Percentiles rank a stretch among this genome's conserved stretches.
Evolutionary conservation across 2,888 invertebrate genomes (phyloP).

Genomic region (Abrostola tripartita): DNA sequence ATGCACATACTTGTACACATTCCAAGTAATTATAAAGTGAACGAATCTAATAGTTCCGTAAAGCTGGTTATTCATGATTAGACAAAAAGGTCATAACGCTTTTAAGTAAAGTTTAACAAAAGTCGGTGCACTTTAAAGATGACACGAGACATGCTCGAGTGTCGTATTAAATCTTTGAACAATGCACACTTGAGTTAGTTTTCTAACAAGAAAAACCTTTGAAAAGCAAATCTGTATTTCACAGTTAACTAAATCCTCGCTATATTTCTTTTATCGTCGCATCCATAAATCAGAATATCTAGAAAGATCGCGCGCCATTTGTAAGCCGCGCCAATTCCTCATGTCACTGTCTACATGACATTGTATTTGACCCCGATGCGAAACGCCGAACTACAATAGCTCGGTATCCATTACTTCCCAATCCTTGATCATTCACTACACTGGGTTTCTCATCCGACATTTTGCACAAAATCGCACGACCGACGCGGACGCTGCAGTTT

Average conservation of each 20-base stretch:
- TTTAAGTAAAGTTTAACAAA: slow-evolving; percentile 26
- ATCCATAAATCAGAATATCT: slow-evolving; percentile 9
- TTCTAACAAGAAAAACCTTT: too few species aligned
- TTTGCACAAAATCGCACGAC: slow-evolving; percentile 38
- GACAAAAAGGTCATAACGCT: slow-evolving; percentile 38
- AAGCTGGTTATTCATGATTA: slow-evolving; percentile 22
- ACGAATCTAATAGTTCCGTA: slow-evolving; percentile 2
- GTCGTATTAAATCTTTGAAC: slow-evolving; percentile 4
- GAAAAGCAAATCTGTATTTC: background rate
- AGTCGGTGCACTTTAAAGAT: slow-evolving; percentile 27
- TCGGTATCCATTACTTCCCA: slow-evolving; percentile 42
- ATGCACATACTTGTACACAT: background rate
- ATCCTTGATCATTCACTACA: slow-evolving; percentile 47
- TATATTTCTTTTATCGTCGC: slow-evolving; percentile 2
- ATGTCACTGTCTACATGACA: slow-evolving; percentile 27
- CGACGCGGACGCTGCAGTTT: slow-evolving; percentile 11
- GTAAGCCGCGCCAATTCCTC: slow-evolving; percentile 14
- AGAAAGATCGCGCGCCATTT: slow-evolving; percentile 10
- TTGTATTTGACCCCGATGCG: slow-evolving; percentile 34
- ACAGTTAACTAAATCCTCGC: slow-evolving; percentile 5
- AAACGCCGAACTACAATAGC: slow-evolving; percentile 32
- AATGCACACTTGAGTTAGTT: background rate
- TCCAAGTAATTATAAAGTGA: background rate
- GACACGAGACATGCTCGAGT: slow-evolving; percentile 15
- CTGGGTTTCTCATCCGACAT: slow-evolving; percentile 38